A percentile compares a stretch with the other conserved stretches of the same genome.
Evolutionary conservation across 2,888 invertebrate species (phyloP).

Genomic region (Altica lythri): DNA sequence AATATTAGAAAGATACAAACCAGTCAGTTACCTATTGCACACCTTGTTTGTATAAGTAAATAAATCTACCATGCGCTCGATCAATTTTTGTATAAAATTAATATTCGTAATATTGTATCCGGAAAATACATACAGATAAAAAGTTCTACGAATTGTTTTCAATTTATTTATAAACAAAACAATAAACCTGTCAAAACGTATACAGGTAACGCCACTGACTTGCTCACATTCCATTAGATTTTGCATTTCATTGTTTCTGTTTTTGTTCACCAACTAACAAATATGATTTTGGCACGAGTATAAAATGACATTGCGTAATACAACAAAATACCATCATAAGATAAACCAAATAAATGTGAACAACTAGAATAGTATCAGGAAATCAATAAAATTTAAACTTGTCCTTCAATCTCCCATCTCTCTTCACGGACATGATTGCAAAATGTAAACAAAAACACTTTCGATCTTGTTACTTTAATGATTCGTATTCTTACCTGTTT

Average conservation of each 20-base stretch:
- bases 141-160: not conserved
- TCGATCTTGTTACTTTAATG: too few relatives aligned
- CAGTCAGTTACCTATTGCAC: too few relatives aligned
- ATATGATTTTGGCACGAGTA: conserved; percentile 2
- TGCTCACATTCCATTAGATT: conserved; percentile 2
- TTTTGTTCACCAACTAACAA: conserved; percentile 12
- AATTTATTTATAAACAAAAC: not conserved
- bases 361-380: too few relatives aligned
- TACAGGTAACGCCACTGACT: conserved; percentile 9
- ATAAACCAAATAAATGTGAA: not conserved
- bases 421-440: conserved; percentile 14
- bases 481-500: conserved; percentile 3
- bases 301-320: not conserved
- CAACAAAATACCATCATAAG: not conserved
- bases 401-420: conserved; percentile 22
- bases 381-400: too few relatives aligned
- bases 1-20: too few relatives aligned
- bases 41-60: too few relatives aligned
- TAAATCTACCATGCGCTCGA: too few relatives aligned
- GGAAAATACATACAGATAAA: too few relatives aligned
- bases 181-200: conserved; percentile 1
- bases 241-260: conserved; percentile 17
- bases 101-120: too few relatives aligned
- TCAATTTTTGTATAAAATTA: too few relatives aligned
- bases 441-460: conserved; percentile 32